These are phyloP conservation scores for Tetrapedia diversipes DNA, from an alignment of 2,888 invertebrate genomes.

Conservation along the genomic window DNA sequence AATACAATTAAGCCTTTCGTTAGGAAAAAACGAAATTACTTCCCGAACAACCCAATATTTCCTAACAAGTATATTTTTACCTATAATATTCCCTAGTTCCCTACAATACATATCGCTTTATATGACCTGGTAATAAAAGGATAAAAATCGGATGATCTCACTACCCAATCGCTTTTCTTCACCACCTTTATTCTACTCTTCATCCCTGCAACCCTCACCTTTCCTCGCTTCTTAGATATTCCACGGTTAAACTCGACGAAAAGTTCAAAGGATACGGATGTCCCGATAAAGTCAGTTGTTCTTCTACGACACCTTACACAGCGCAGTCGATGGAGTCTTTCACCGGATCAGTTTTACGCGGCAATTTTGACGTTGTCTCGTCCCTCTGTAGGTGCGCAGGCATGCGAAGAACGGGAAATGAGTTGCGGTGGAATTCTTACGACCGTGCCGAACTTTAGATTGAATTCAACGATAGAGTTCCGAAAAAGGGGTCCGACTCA, in stretches of 20 bases:
- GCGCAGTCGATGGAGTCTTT: slow-evolving; percentile 52
- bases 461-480: slow-evolving; percentile 68
- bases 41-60: too few relatives aligned
- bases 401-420: slow-evolving; percentile 64
- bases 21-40: too few relatives aligned
- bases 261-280: slow-evolving; percentile 54
- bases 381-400: slow-evolving; percentile 33
- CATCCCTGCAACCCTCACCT: background rate
- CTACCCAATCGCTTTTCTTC: too few relatives aligned
- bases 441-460: slow-evolving; percentile 71
- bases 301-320: slow-evolving; percentile 61
- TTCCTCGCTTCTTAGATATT: slow-evolving; percentile 32
- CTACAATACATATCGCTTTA: too few relatives aligned
- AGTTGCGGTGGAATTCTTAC: slow-evolving; percentile 73
- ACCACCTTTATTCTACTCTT: background rate
- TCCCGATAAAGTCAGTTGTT: slow-evolving; percentile 46
- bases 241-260: slow-evolving; percentile 45
- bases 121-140: too few relatives aligned
- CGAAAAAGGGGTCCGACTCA: slow-evolving; percentile 56
- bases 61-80: too few relatives aligned
- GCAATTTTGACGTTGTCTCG: slow-evolving; percentile 66
- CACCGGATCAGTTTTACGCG: slow-evolving; percentile 63
- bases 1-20: too few relatives aligned
- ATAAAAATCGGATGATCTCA: too few relatives aligned
- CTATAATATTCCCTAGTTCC: too few relatives aligned